Conservation (phyloP, 2,888 invertebrate genomes). For the Lasioglossum malachurum region DNA sequence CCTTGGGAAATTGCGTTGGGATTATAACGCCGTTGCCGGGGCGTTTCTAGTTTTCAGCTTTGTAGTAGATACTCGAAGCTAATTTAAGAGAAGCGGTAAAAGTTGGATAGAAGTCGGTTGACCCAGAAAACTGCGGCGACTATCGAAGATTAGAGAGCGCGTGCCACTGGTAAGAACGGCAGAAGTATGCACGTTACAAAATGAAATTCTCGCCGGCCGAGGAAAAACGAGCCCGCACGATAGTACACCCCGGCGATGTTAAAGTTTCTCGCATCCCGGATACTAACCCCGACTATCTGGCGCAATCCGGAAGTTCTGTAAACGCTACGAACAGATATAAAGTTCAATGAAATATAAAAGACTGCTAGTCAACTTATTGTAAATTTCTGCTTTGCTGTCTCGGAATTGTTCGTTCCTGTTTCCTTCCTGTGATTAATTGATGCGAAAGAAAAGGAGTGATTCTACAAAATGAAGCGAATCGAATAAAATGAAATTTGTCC, state of each 20-base stretch:
- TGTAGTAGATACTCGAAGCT: constrained; percentile 45
- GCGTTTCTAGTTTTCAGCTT: constrained; percentile 46
- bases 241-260: background rate
- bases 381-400: background rate
- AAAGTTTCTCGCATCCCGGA: constrained; percentile 21
- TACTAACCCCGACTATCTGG: background rate
- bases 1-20: constrained; percentile 50
- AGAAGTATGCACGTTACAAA: constrained; percentile 42
- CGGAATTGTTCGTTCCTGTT: background rate
- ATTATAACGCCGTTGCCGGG: constrained; percentile 43
- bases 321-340: background rate
- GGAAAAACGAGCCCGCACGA: background rate
- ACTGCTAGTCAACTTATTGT: background rate
- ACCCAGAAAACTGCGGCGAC: constrained; percentile 33
- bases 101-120: constrained; percentile 40
- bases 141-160: constrained; percentile 48
- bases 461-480: background rate
- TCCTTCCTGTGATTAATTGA: background rate
- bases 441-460: no score
- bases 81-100: constrained; percentile 54
- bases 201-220: constrained; percentile 34
- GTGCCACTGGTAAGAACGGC: constrained; percentile 31
- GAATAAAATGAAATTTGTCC: background rate
- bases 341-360: constrained; percentile 15
- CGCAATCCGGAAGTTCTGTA: background rate